Conservation (phyloP, 2,888 invertebrate genomes). For the Rutpela maculata region DNA sequence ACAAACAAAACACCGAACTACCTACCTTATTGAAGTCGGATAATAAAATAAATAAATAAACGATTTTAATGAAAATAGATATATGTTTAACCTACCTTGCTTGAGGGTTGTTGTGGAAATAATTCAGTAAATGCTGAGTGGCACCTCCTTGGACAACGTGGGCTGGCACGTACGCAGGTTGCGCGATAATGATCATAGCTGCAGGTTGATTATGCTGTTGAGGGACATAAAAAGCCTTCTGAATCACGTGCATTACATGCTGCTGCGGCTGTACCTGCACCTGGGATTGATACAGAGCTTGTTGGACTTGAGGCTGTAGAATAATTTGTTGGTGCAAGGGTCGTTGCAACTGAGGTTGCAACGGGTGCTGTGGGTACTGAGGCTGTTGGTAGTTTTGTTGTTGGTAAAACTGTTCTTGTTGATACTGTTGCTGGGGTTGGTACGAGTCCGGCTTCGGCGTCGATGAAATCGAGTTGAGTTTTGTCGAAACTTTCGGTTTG, state of each 20-base stretch:
- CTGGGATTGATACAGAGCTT: constrained; percentile 15
- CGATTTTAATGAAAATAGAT: no score
- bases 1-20: no score
- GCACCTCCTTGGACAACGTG: constrained; percentile 61
- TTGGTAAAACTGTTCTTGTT: constrained; percentile 57
- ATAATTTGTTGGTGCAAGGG: constrained; percentile 8
- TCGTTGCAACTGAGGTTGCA: constrained; percentile 42
- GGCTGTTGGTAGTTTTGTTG: constrained; percentile 53
- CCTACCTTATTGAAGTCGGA: no score
- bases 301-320: constrained; percentile 49
- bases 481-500: constrained; percentile 45
- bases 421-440: constrained; percentile 53
- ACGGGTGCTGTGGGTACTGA: constrained; percentile 46
- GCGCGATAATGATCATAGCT: constrained; percentile 71
- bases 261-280: constrained; percentile 24
- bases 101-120: constrained; percentile 68
- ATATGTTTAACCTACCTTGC: constrained; percentile 55
- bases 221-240: constrained; percentile 54
- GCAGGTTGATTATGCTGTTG: constrained; percentile 64
- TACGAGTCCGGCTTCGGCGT: constrained; percentile 55
- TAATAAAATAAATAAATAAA: no score
- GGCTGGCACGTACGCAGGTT: constrained; percentile 67
- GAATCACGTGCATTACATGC: constrained; percentile 51
- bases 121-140: constrained; percentile 68
- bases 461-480: constrained; percentile 46